These are phyloP conservation scores for Didymodactylos carnosus DNA, from an alignment of 2,888 invertebrate species.

Conservation along the genomic window DNA sequence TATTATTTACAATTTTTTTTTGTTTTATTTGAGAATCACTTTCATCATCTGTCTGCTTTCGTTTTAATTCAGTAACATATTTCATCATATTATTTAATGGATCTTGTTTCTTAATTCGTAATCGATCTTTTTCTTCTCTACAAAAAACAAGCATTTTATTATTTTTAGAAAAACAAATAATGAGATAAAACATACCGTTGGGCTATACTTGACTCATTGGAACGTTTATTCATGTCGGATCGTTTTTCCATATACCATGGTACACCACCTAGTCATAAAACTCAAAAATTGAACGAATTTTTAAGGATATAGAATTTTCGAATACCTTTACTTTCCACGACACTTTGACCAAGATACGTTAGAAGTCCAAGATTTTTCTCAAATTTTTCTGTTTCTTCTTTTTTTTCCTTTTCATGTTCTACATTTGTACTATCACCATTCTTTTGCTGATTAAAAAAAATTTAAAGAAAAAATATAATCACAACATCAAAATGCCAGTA, in stretches of 20 bases:
- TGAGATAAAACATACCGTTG: background rate
- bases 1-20: background rate
- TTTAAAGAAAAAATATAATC: too few relatives aligned
- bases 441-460: background rate
- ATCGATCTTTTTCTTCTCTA: background rate
- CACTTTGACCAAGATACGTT: constrained; percentile 71
- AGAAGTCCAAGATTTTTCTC: constrained; percentile 90
- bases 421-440: constrained; percentile 41
- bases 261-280: background rate
- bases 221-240: background rate
- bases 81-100: constrained; percentile 17
- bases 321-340: constrained; percentile 25
- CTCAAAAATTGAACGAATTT: background rate
- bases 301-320: background rate
- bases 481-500: too few relatives aligned
- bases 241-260: background rate
- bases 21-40: background rate
- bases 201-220: background rate
- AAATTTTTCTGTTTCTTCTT: constrained; percentile 77
- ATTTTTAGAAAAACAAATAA: background rate
- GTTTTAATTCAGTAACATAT: constrained; percentile 19
- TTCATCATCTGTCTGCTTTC: constrained; percentile 4
- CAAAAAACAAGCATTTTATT: background rate
- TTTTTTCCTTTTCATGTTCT: constrained; percentile 69
- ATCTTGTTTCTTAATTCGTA: constrained; percentile 1